Evolutionary conservation across 2,888 invertebrate genomes (phyloP).

Genomic region (Lumbricus terrestris): DNA sequence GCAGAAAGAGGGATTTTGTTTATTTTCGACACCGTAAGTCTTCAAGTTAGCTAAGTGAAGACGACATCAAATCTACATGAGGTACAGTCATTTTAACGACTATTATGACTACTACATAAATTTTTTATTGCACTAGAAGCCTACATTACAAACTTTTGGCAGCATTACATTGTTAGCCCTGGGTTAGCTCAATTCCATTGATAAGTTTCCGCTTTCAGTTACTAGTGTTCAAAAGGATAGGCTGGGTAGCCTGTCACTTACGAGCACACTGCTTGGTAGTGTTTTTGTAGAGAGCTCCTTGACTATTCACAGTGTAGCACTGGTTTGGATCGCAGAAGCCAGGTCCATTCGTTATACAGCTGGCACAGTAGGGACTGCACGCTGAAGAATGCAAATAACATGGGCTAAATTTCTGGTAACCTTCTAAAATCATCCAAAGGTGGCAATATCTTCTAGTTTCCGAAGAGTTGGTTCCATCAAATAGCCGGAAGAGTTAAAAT

Average conservation of each 20-base stretch:
- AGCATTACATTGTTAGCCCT: not conserved
- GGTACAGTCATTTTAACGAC: no score
- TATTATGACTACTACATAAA: not conserved
- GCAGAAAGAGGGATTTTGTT: not conserved
- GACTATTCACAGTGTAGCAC: slow-evolving; percentile 17
- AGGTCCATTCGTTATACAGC: slow-evolving; percentile 26
- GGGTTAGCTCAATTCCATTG: not conserved
- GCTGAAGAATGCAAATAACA: slow-evolving; percentile 17
- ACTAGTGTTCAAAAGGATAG: not conserved
- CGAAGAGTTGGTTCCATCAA: not conserved
- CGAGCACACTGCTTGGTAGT: slow-evolving; percentile 27
- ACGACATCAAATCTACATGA: not conserved
- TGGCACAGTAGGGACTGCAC: slow-evolving; percentile 29
- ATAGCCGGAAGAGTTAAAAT: no score
- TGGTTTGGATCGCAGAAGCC: slow-evolving; percentile 28
- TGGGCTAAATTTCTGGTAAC: not conserved
- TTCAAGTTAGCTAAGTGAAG: not conserved
- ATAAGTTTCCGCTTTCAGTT: not conserved
- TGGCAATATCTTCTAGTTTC: not conserved
- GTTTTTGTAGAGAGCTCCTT: slow-evolving; percentile 24
- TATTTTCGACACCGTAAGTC: not conserved
- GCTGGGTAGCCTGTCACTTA: not conserved
- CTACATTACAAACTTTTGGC: not conserved
- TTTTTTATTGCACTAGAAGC: not conserved
- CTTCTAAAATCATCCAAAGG: not conserved